Percentiles rank a stretch among this genome's conserved stretches.
Evolutionary conservation across 1,140 invertebrate genomes (phyloP).

Genomic region (Dreissena polymorpha): DNA sequence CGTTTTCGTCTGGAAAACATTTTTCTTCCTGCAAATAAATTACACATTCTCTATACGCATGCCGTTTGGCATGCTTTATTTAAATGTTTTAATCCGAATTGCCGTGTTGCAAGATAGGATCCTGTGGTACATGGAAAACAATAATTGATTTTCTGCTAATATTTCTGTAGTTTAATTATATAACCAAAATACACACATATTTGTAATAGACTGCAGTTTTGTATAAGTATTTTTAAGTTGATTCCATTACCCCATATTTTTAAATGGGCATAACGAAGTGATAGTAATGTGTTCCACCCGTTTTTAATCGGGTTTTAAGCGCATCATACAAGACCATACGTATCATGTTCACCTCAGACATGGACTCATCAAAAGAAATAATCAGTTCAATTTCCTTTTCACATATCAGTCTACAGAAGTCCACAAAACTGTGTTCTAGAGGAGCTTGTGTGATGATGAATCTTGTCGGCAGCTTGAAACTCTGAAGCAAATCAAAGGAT

Average conservation of each 20-base stretch:
- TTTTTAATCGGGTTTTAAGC: neutral
- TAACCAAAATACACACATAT: neutral
- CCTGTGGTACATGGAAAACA: too few species aligned
- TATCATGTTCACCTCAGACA: neutral
- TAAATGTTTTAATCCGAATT: too few species aligned
- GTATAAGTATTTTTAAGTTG: neutral
- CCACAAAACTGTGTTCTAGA: neutral
- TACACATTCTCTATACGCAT: too few species aligned
- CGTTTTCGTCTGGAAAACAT: too few species aligned
- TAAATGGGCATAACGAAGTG: neutral
- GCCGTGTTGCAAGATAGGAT: too few species aligned
- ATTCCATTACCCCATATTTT: neutral
- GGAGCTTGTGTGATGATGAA: constrained; percentile 24
- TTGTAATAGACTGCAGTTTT: neutral
- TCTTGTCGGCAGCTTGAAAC: too few species aligned
- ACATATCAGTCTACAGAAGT: neutral
- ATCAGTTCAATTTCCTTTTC: constrained; percentile 9
- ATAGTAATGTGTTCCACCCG: neutral
- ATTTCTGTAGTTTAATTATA: too few species aligned
- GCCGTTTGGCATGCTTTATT: too few species aligned
- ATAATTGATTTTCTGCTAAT: too few species aligned
- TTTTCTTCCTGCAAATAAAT: neutral
- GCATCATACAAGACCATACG: neutral
- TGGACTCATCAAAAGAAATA: neutral
- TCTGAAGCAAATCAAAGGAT: too few species aligned